Evolutionary conservation across 2,797 vertebrate species (phyloP).

Genomic region (Scleropages formosus): DNA sequence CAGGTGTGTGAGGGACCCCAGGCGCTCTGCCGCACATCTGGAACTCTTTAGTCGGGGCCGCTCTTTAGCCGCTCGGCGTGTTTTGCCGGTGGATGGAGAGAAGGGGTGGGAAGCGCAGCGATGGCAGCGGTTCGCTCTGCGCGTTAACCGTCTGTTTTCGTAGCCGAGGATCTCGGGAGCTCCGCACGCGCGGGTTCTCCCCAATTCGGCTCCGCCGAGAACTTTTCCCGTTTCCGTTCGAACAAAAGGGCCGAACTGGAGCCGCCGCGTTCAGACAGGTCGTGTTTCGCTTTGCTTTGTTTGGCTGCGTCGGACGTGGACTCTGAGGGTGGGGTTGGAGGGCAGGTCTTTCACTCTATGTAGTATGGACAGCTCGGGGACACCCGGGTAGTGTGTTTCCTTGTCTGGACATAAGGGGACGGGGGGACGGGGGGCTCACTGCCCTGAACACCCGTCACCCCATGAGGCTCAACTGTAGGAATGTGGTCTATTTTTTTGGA

Average conservation of each 20-base stretch:
- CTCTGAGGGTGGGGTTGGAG: too few species aligned
- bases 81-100: too few species aligned
- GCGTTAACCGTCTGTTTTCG: too few species aligned
- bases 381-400: too few species aligned
- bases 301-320: background rate
- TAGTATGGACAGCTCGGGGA: too few species aligned
- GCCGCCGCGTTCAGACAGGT: background rate
- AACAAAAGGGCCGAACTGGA: background rate
- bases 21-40: background rate
- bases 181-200: background rate
- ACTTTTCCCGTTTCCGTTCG: background rate
- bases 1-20: too few species aligned
- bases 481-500: constrained; percentile 12
- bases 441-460: background rate
- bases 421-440: too few species aligned
- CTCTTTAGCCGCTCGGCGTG: too few species aligned
- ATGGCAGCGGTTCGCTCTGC: too few species aligned
- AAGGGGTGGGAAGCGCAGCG: too few species aligned
- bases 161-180: background rate
- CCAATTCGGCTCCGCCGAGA: background rate
- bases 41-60: constrained; percentile 13
- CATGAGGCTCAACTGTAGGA: background rate
- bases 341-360: too few species aligned
- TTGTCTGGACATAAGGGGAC: too few species aligned
- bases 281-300: background rate